A percentile compares a stretch with the other conserved stretches of the same genome.
phyloP scores from a whole-genome alignment of 2,888 invertebrate species.

The Meteorus colon region DNA sequence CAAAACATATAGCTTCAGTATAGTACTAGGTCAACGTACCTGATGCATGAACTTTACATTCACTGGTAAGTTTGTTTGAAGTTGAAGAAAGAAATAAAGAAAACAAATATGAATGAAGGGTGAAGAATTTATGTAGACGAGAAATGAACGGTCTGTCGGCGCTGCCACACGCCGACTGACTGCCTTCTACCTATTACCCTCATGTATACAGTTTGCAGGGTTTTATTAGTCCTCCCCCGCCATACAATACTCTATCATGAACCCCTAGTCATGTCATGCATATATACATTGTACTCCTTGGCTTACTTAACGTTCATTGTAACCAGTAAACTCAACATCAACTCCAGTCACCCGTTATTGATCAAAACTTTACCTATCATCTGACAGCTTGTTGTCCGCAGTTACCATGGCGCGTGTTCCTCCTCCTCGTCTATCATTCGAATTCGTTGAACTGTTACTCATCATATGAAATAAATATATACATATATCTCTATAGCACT shows the following conservation, averaged over 20 bases:
- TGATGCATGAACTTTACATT: slow-evolving; percentile 27
- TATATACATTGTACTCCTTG: slow-evolving; percentile 31
- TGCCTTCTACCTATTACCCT: slow-evolving; percentile 50
- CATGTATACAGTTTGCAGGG: slow-evolving; percentile 25
- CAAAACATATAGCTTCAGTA: neutral
- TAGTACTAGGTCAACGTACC: slow-evolving; percentile 10
- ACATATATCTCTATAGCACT: slow-evolving; percentile 22
- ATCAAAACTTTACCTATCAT: slow-evolving; percentile 73
- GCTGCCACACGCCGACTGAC: slow-evolving; percentile 68
- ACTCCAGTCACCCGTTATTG: slow-evolving; percentile 67
- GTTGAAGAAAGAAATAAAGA: slow-evolving; percentile 9
- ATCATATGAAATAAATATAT: slow-evolving; percentile 22
- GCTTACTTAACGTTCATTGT: slow-evolving; percentile 50
- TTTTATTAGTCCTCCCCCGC: slow-evolving; percentile 10
- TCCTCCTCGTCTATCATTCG: slow-evolving; percentile 67
- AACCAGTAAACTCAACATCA: slow-evolving; percentile 47
- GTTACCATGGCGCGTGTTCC: slow-evolving; percentile 67
- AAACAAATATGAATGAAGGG: neutral
- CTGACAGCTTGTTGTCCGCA: slow-evolving; percentile 73
- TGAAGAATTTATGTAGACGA: neutral
- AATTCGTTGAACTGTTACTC: slow-evolving; percentile 53
- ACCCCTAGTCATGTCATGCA: neutral
- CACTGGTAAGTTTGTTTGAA: slow-evolving; percentile 3
- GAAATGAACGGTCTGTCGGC: slow-evolving; percentile 54
- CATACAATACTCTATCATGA: slow-evolving; percentile 17